These are phyloP conservation scores for Alfaro cultratus DNA, from an alignment of 2,797 vertebrate genomes.

Conservation along the genomic window DNA sequence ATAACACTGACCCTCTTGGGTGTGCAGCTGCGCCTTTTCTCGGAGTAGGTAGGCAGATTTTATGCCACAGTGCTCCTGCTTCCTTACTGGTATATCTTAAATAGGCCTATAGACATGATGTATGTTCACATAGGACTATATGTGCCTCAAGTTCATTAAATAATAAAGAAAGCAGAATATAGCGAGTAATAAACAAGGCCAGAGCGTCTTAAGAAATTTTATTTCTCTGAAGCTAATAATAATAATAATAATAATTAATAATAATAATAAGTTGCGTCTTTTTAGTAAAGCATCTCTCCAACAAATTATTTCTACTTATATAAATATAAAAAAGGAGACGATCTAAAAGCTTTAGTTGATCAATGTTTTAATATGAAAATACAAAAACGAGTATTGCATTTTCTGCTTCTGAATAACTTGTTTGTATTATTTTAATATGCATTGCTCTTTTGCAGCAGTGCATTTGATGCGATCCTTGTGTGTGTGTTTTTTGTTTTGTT, in stretches of 20 bases:
- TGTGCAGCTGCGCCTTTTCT: constrained; percentile 93
- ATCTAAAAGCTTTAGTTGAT: background rate
- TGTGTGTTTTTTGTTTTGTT: too few relatives aligned
- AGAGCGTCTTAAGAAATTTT: background rate
- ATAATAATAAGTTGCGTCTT: background rate
- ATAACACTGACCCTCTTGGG: constrained; percentile 99
- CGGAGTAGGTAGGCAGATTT: constrained; percentile 49
- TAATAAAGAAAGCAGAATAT: background rate
- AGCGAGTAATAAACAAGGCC: constrained; percentile 7
- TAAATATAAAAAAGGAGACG: background rate
- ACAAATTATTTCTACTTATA: background rate
- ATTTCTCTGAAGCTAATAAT: background rate
- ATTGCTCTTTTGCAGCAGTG: background rate
- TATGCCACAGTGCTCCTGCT: constrained; percentile 48
- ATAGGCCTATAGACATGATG: constrained; percentile 30
- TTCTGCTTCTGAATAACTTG: background rate
- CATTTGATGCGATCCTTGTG: background rate
- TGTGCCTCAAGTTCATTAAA: constrained; percentile 24
- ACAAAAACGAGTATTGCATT: background rate
- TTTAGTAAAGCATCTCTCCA: background rate
- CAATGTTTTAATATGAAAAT: background rate
- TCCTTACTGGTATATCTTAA: constrained; percentile 42
- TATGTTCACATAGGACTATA: constrained; percentile 29
- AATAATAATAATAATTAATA: background rate
- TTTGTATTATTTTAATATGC: background rate